Conservation (phyloP, 2,888 invertebrate genomes). For the Eudasyphora cyanicolor region DNA sequence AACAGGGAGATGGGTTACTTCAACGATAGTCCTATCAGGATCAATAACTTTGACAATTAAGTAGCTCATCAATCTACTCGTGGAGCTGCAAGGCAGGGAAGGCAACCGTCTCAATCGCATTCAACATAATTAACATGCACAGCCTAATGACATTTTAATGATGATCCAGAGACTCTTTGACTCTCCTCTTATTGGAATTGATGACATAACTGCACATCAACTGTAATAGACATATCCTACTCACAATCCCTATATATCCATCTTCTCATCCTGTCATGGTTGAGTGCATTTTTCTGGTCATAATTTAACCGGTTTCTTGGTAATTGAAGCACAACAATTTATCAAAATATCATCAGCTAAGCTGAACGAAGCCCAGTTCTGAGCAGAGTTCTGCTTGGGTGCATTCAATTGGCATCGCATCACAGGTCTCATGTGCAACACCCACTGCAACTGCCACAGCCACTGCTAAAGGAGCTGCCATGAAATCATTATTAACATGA, state of each 20-base stretch:
- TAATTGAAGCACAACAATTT: constrained; percentile 36
- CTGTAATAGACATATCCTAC: background rate
- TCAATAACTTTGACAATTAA: constrained; percentile 1
- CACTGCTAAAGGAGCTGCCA: background rate
- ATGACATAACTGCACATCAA: background rate
- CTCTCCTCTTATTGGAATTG: background rate
- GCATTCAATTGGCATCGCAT: constrained; percentile 6
- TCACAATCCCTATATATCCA: background rate
- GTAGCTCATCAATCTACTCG: background rate
- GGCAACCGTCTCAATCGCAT: background rate
- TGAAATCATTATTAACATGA: constrained; percentile 5
- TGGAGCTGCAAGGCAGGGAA: too few relatives aligned
- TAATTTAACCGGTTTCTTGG: constrained; percentile 34
- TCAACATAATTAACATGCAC: constrained; percentile 6
- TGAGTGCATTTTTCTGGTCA: constrained; percentile 16
- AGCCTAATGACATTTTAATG: constrained; percentile 30
- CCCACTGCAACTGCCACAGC: background rate
- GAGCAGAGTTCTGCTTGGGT: background rate
- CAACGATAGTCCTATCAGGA: background rate
- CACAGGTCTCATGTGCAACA: background rate
- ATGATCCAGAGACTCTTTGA: background rate
- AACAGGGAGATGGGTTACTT: background rate
- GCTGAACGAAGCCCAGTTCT: too few relatives aligned
- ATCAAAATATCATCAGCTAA: constrained; percentile 26
- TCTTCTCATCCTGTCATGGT: background rate